Evolutionary conservation across 2,888 invertebrate genomes (phyloP), one percentile per base, ranked within the genome.

Genomic region (Caenorhabditis panamensis): DNA sequence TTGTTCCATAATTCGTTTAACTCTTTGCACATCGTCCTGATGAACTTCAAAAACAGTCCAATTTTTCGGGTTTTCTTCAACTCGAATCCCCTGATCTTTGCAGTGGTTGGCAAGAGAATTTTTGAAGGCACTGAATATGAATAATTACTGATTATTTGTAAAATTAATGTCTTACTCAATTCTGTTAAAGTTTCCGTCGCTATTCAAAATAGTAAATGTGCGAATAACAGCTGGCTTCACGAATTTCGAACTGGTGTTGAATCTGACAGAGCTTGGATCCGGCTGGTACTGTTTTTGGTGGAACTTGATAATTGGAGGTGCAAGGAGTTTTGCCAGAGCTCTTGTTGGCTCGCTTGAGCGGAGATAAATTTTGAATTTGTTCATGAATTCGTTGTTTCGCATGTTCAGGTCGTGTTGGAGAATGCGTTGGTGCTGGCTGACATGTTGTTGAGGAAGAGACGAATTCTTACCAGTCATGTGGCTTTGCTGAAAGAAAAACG

Each of bases 401-500:
- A 47, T 1, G 1, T 28, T 6, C 26, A 54, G 31, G 2, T 4
- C 6, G 6, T 54, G 4, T 13, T n/a, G 6, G 2, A 54, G 2
- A 3, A 54, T 54, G 13, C 16, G 1, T 31, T 54, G 54, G 1
- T 24, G n/a, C n/a, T 31, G 31, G 1, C 31, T 1, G 5, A 54
- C 31, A 24, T 54, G 54, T 18, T 54, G n/a, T 16, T 16, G 1
- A 31, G 54, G 54, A 2, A 54, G 31, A 26, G 18, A 8, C n/a
- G 54, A 54, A 9, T 54, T 54, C 4, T 54, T 54, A 1, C 54
- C 54, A 2, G 54, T 54, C 54, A 54, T 54, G n/a, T 28, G n/a
- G n/a, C 13, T 26, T 28, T 54, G 54, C 47, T 47, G 41, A 41
- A 41, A 41, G n/a, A 31, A 9, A 31, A 31, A 31, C 9, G 31